Evolutionary conservation across 1,140 invertebrate species (phyloP), one percentile per base, ranked within the genome.

Genomic region (Callitettix versicolor): DNA sequence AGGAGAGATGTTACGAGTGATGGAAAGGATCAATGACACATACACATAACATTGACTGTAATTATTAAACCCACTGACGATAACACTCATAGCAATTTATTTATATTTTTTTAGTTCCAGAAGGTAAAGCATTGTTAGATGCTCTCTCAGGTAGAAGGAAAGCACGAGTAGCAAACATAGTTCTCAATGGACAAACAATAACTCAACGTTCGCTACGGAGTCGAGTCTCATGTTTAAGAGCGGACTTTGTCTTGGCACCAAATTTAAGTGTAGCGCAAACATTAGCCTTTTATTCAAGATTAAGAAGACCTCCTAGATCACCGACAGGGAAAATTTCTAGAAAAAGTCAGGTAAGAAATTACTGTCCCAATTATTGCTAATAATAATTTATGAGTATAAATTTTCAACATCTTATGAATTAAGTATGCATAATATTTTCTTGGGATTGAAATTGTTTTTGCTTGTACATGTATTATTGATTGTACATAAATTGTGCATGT

Each of bases 121-220:
- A 91, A 70, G 88, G 88, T 6, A 86, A 84, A 4, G 80, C 83
- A 1, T 72, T 96, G 14, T 70, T 95, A 44, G 86, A 94, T 63
- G 81, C 88, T 1, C 69, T 95, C 26, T 81, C 88, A 5, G 86
- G 90, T 9, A 73, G 79, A 17, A 73, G 77, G 22, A 77, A 81
- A 53, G 77, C 82, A 47, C 75, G 82, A 53, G 73, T 78, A 6
- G 90, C 89, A 0, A 88, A 91, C 60, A 82, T 95, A 59, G 71
- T 91, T 2, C 72, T 95, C 1, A 95, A 95, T 64, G 92, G 92
- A 0, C 83, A 91, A 66, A 77, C 79, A 24, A 80, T 94, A 22
- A 79, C 80, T 20, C 71, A 81, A 0, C 70, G 72, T 1, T 80
- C 80, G n/a, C 71, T 95, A 7, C 78, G 78, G 58, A 79, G 79